Conservation (phyloP, 2,113 vertebrate species). For the Galeopterus variegatus region DNA sequence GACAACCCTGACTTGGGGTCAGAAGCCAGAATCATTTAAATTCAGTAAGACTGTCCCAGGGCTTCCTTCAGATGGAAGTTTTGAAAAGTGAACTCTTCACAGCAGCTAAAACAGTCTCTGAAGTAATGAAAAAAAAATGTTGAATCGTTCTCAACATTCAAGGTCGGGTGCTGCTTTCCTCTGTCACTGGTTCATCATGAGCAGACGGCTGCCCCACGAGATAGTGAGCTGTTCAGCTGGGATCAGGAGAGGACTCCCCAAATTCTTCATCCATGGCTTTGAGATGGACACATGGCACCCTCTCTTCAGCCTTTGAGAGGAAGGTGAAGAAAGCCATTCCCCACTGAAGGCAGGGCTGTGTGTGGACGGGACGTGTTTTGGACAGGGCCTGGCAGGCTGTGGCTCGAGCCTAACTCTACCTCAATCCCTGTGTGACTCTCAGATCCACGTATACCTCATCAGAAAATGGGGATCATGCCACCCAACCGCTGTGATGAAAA, state of each 20-base stretch:
- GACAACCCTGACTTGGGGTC: neutral
- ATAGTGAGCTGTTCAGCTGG: neutral
- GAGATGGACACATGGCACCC: neutral
- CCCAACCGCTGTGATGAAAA: neutral
- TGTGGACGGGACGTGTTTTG: accelerated
- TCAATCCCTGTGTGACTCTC: neutral
- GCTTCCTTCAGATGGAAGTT: neutral
- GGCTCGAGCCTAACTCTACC: neutral
- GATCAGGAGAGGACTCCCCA: neutral
- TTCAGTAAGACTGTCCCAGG: neutral
- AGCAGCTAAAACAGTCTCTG: constrained; percentile 77
- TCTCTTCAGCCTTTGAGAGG: constrained; percentile 27
- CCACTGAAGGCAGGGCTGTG: neutral
- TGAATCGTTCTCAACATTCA: constrained; percentile 52
- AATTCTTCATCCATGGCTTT: constrained; percentile 28
- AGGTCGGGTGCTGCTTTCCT: neutral
- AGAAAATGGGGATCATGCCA: neutral
- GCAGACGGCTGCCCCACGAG: neutral
- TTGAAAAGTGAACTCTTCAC: constrained; percentile 69
- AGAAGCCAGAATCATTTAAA: neutral
- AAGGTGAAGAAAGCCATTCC: constrained; percentile 54
- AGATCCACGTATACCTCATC: neutral
- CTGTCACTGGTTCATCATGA: neutral
- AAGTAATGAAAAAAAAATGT: constrained; percentile 78
- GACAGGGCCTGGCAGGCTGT: neutral